Evolutionary conservation across 2,797 vertebrate genomes (phyloP).

Genomic region (Phyllotis vaccarum): DNA sequence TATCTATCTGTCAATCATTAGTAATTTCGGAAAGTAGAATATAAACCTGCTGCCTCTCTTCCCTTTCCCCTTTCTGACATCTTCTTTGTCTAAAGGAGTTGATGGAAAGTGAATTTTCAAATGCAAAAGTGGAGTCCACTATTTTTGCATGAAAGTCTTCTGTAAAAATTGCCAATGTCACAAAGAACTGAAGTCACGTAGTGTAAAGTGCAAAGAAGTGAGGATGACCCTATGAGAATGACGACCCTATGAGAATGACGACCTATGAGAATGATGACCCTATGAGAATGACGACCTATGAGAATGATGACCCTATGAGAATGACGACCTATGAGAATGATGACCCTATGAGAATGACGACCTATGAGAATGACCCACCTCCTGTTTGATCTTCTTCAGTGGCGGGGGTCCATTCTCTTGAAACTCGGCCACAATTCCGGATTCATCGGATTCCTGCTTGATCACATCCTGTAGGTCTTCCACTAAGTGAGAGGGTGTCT

Average conservation of each 20-base stretch:
- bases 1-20: background rate
- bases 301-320: too few species aligned
- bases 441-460: slow-evolving; percentile 97
- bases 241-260: too few species aligned
- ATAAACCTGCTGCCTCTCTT: background rate
- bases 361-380: slow-evolving; percentile 90
- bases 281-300: too few species aligned
- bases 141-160: background rate
- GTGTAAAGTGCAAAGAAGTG: too few species aligned
- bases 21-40: background rate
- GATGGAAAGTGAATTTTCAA: background rate
- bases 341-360: too few species aligned
- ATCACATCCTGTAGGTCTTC: slow-evolving; percentile 94
- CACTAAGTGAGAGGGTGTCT: slow-evolving; percentile 92
- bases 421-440: slow-evolving; percentile 91
- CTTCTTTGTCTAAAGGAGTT: slow-evolving; percentile 13
- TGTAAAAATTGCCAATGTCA: background rate
- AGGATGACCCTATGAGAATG: slow-evolving; percentile 51
- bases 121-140: background rate
- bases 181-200: background rate
- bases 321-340: too few species aligned
- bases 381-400: slow-evolving; percentile 99
- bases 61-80: background rate
- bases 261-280: too few species aligned
- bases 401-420: slow-evolving; percentile 92